Base-by-base conservation (phyloP, 1,140 invertebrate species). In the Battus philenor region DNA sequence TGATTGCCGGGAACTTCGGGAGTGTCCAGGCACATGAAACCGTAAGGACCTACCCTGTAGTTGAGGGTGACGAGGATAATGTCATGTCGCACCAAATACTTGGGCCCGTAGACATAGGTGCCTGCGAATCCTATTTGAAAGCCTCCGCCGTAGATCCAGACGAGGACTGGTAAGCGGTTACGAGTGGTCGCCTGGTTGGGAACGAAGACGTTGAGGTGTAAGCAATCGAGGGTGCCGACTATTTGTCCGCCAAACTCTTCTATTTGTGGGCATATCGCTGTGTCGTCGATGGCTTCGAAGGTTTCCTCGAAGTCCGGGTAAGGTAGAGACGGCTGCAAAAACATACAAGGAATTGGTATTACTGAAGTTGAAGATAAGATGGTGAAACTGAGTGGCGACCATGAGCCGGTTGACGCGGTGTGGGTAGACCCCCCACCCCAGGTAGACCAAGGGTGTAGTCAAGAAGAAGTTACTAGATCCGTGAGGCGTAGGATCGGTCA, bases 61-160 rank as follows among this genome's bases (percentile, higher is more conserved):
- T 91, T 90, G 1, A 90, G 58, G 1, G 87, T 83, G 0, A 91
- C 89, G 0, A 91, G 67, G 9, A 91, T 76, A 1, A 91, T 70
- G 44, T 88, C 76, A 2, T 88, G 77, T 31, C 85, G 69, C 7
- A 88, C 61, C 2, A 91, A 80, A 50, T 88, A 86, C 47, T 88
- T 86, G 2, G 87, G 82, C 3, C 83, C 78, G 53, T 87, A 87
- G 1, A 80, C 27, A 11, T 73, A 31, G 54, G 29, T 54, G 7
- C 48, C 56, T 26, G 63, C 63, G 1, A 89, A 90, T 1, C 90
- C 90, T 4, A 68, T 47, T 2, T 76, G 61, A 54, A 93, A 92
- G 17, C 74, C 89, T 15, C 93, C 93, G 3, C 93, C 93, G 67
- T 93, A 90, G 17, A 94, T 89, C 73, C 86, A 94, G 2, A 59